phyloP scores from a whole-genome alignment of 1,140 invertebrate species.

The Calosoma granatense region DNA sequence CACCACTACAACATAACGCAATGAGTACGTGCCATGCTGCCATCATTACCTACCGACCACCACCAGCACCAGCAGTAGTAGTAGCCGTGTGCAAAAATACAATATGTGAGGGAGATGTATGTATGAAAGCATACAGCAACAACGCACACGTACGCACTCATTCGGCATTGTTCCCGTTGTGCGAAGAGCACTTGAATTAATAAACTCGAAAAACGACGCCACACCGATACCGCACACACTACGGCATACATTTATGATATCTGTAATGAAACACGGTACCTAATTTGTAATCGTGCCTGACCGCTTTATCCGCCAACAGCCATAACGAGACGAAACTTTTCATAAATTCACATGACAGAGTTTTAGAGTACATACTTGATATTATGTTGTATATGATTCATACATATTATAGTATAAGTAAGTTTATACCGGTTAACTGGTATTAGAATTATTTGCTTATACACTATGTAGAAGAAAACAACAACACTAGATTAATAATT shows the following conservation, averaged over 20 bases:
- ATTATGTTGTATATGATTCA: no score
- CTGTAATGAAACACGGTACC: neutral
- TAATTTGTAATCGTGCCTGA: neutral
- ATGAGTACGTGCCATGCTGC: no score
- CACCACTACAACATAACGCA: no score
- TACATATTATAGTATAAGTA: no score
- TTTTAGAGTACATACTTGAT: no score
- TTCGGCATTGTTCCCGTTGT: conserved; percentile 2
- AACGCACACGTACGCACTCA: neutral
- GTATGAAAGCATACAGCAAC: neutral
- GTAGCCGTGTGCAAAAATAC: neutral
- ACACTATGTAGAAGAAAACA: no score
- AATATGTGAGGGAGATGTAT: neutral
- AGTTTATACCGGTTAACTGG: no score
- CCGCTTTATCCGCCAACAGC: neutral
- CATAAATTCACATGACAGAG: neutral
- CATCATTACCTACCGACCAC: no score
- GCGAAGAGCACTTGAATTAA: conserved; percentile 15
- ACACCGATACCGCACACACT: conserved; percentile 5
- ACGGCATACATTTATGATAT: conserved; percentile 2
- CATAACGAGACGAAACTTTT: neutral
- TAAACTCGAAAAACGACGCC: conserved; percentile 15
- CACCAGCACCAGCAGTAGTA: no score
- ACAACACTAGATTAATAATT: no score
- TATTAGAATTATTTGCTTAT: no score